Evolutionary conservation across 2,113 vertebrate genomes (phyloP).

Genomic region (Sphyrna mokarran): DNA sequence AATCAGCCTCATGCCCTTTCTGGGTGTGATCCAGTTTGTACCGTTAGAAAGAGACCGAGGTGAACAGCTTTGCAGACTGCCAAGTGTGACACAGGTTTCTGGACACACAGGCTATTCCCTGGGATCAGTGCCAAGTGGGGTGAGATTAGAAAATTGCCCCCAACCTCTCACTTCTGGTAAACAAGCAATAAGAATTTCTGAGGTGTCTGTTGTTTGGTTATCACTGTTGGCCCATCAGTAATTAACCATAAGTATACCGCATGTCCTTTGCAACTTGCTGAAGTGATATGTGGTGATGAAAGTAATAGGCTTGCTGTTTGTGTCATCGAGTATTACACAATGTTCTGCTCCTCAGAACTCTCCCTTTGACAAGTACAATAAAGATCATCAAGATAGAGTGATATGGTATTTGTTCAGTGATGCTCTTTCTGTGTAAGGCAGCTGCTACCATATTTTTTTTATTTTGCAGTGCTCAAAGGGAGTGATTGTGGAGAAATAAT

Average conservation of each 20-base stretch:
- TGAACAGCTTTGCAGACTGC: too few species aligned
- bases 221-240: neutral
- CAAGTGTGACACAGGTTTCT: too few species aligned
- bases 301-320: neutral
- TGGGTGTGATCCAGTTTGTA: too few species aligned
- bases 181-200: neutral
- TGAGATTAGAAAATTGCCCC: too few species aligned
- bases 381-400: neutral
- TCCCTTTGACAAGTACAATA: neutral
- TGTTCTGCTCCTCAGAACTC: neutral
- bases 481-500: neutral
- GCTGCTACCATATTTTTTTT: neutral
- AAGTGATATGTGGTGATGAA: neutral
- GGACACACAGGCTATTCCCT: too few species aligned
- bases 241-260: neutral
- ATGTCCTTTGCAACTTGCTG: neutral
- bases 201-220: neutral
- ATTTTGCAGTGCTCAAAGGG: neutral
- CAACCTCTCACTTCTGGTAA: neutral
- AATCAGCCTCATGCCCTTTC: too few species aligned
- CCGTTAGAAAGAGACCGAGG: too few species aligned
- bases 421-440: neutral
- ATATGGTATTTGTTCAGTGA: neutral
- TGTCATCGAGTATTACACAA: neutral
- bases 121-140: too few species aligned